Percentiles rank a stretch among this genome's conserved stretches.
These are phyloP conservation scores for Fissipunctia ypsillon DNA, from an alignment of 2,888 invertebrate genomes.

Conservation along the genomic window DNA sequence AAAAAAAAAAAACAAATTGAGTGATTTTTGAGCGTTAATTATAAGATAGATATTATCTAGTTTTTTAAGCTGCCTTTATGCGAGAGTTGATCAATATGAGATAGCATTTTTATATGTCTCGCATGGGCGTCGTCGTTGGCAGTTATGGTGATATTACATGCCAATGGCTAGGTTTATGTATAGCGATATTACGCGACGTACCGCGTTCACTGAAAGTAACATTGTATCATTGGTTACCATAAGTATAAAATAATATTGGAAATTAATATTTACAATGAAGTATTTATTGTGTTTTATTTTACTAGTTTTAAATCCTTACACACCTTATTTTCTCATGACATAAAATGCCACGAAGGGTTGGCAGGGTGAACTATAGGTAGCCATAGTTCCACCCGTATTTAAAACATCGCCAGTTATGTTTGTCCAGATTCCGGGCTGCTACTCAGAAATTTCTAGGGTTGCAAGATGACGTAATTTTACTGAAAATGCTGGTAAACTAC, in stretches of 20 bases:
- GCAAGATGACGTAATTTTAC: too few species aligned
- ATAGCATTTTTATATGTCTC: conserved; percentile 73
- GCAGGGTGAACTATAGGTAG: too few species aligned
- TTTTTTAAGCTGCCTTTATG: conserved; percentile 83
- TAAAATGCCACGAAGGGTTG: too few species aligned
- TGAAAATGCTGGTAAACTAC: too few species aligned
- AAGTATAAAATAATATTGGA: conserved; percentile 89
- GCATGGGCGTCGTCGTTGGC: conserved; percentile 81
- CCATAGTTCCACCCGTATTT: too few species aligned
- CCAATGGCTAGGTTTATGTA: conserved; percentile 83
- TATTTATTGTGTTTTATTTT: conserved; percentile 67
- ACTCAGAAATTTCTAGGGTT: too few species aligned
- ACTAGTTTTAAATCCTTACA: background rate
- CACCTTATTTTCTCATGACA: background rate
- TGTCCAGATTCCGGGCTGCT: too few species aligned
- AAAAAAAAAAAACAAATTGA: conserved; percentile 62
- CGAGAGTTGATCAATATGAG: conserved; percentile 74
- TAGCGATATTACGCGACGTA: conserved; percentile 81
- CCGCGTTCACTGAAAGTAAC: conserved; percentile 77
- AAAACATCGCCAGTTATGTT: too few species aligned
- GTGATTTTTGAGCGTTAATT: conserved; percentile 65
- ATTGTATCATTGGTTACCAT: conserved; percentile 91
- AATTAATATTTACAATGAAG: conserved; percentile 90
- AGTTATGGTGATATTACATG: conserved; percentile 84
- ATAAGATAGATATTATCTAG: conserved; percentile 81